These are phyloP conservation scores for Nasonia longicornis DNA, from an alignment of 1,140 invertebrate species.

Conservation along the genomic window DNA sequence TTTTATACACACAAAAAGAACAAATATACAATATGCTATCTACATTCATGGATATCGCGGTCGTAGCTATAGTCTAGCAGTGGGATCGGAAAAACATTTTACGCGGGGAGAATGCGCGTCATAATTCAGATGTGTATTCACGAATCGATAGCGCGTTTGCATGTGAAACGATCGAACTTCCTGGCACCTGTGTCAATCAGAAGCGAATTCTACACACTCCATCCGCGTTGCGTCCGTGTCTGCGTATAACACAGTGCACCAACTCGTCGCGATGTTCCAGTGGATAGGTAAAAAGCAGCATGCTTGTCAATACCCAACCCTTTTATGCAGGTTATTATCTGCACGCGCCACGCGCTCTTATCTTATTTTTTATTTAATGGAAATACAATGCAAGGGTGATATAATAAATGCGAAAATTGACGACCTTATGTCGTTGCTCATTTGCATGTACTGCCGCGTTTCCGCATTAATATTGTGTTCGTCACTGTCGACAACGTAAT, in stretches of 20 bases:
- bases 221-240: background rate
- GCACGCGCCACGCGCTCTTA: conserved; percentile 53
- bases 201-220: background rate
- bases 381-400: conserved; percentile 38
- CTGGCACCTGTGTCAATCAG: conserved; percentile 28
- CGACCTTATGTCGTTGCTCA: background rate
- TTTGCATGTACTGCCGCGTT: conserved; percentile 2
- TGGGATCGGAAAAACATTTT: background rate
- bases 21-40: background rate
- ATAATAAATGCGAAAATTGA: conserved; percentile 17
- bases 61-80: background rate
- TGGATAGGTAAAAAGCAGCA: conserved; percentile 3
- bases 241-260: conserved; percentile 1
- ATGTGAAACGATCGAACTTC: conserved; percentile 36
- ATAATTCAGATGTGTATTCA: conserved; percentile 29
- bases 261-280: conserved; percentile 15
- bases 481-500: conserved; percentile 1
- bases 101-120: background rate
- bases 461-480: conserved; percentile 19
- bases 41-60: background rate
- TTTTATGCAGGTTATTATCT: conserved; percentile 52
- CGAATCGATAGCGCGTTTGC: conserved; percentile 28
- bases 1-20: background rate
- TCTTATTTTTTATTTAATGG: conserved; percentile 57
- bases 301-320: conserved; percentile 17